These are phyloP conservation scores for Ophion ellenae DNA, from an alignment of 2,888 invertebrate genomes.

Conservation along the genomic window DNA sequence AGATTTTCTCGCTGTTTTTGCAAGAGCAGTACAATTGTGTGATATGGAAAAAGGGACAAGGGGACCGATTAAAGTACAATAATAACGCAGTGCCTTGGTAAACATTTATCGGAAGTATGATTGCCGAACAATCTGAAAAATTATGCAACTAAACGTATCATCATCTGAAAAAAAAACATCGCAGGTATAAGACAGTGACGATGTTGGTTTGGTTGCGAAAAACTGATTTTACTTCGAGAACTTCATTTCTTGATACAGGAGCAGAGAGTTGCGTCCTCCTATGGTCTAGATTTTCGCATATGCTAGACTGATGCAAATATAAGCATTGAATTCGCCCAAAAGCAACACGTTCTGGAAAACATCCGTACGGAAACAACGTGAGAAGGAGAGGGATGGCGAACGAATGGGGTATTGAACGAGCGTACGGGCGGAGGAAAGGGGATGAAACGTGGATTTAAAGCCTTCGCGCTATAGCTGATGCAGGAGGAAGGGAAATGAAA, in stretches of 20 bases:
- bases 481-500: constrained; percentile 14
- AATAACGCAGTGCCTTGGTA: no score
- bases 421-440: constrained; percentile 11
- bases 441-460: constrained; percentile 8
- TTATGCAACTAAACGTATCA: no score
- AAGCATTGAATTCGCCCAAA: background rate
- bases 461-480: background rate
- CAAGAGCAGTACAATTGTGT: background rate
- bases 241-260: no score
- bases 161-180: background rate
- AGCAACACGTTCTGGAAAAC: constrained; percentile 4
- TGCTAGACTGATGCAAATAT: background rate
- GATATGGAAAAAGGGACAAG: background rate
- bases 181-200: background rate
- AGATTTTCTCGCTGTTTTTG: background rate
- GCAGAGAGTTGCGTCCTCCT: background rate
- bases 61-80: no score
- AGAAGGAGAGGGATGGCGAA: constrained; percentile 18
- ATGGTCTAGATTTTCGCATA: background rate
- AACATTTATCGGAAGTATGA: background rate
- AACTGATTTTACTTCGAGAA: no score
- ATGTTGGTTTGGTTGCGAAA: background rate
- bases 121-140: no score
- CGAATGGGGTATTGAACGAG: constrained; percentile 28
- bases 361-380: constrained; percentile 11